phyloP scores from a whole-genome alignment of 2,888 invertebrate genomes.

The Sminthurinus aureus region DNA sequence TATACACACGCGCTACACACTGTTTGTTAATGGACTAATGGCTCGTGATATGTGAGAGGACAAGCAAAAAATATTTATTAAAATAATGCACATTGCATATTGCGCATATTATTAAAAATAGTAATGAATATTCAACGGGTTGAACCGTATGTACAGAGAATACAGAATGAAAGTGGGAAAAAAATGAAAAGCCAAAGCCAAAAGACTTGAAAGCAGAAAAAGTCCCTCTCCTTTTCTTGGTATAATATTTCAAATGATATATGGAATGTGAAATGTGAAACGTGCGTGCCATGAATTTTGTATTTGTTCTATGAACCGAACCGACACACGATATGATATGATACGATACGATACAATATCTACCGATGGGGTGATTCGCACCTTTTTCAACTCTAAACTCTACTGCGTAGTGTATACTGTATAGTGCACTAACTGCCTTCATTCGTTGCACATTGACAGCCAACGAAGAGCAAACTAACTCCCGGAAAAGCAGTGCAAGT shows the following conservation, averaged over 20 bases:
- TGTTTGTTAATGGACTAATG: background rate
- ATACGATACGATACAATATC: background rate
- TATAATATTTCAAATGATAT: background rate
- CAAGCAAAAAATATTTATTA: background rate
- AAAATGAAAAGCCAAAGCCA: too few relatives aligned
- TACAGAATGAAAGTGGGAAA: too few relatives aligned
- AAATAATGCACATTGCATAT: background rate
- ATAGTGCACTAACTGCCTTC: background rate
- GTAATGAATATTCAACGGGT: background rate
- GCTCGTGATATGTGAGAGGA: background rate
- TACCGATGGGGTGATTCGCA: conserved; percentile 16
- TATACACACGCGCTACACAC: background rate
- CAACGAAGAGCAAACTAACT: too few relatives aligned
- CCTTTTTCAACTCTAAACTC: conserved; percentile 17
- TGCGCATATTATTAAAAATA: background rate
- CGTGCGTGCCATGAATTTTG: conserved; percentile 31
- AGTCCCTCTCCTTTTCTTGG: background rate
- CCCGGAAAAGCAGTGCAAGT: too few relatives aligned
- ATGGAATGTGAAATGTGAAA: conserved; percentile 4
- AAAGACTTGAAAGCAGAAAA: background rate
- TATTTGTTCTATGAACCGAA: background rate
- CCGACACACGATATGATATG: background rate
- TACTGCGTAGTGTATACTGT: background rate
- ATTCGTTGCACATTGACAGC: too few relatives aligned
- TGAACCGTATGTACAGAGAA: background rate